These are phyloP conservation scores for Prunella strophiata DNA, from an alignment of 2,797 vertebrate species.

Conservation along the genomic window DNA sequence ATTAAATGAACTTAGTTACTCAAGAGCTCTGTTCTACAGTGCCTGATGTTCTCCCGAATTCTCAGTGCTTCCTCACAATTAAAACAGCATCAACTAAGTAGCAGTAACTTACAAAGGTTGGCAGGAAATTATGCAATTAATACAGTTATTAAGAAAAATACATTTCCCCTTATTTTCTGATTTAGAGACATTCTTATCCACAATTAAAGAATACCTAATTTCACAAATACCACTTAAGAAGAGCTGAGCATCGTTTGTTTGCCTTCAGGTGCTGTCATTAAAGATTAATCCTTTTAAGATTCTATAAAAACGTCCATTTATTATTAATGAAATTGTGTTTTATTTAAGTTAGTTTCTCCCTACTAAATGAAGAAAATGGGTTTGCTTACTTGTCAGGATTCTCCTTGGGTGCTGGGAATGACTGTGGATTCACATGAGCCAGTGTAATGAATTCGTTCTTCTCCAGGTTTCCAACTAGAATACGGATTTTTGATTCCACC, in stretches of 20 bases:
- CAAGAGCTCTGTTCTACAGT: background rate
- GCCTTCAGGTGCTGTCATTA: background rate
- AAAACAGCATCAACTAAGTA: background rate
- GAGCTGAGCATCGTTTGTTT: background rate
- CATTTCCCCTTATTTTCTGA: background rate
- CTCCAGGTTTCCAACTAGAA: constrained; percentile 88
- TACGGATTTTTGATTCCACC: constrained; percentile 91
- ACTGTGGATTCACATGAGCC: constrained; percentile 87
- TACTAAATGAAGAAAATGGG: background rate
- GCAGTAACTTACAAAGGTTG: background rate
- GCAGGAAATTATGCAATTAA: background rate
- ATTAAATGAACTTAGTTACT: background rate
- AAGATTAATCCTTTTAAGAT: background rate
- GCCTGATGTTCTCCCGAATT: background rate
- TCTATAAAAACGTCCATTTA: background rate
- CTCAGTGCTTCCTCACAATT: background rate
- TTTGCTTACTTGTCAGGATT: constrained; percentile 83
- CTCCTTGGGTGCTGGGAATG: constrained; percentile 83
- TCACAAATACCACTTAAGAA: background rate
- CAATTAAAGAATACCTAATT: background rate
- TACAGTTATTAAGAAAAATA: background rate
- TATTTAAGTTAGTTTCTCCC: background rate
- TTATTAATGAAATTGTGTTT: background rate
- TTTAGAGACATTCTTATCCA: background rate
- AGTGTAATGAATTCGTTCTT: constrained; percentile 88